phyloP scores from a whole-genome alignment of 2,113 vertebrate species.

The Barnardius zonarius region DNA sequence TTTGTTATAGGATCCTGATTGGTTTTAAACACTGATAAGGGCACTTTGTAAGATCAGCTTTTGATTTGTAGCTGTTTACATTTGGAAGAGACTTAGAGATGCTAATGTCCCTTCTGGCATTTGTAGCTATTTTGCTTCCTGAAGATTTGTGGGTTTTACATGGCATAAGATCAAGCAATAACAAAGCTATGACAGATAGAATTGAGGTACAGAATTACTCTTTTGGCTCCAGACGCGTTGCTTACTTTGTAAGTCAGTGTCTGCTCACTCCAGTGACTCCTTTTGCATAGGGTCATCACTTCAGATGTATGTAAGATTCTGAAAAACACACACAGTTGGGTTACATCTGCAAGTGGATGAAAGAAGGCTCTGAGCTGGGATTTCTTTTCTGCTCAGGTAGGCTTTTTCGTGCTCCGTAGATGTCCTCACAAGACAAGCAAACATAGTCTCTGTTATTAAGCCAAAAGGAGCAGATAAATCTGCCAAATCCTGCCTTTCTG shows the following conservation, averaged over 20 bases:
- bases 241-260: not conserved
- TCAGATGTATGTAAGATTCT: not conserved
- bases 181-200: not conserved
- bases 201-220: not conserved
- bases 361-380: not conserved
- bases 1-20: not conserved
- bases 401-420: not conserved
- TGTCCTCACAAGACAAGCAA: slow-evolving; percentile 9
- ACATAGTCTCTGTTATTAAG: not conserved
- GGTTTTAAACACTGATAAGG: slow-evolving; percentile 17
- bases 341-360: not conserved
- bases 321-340: not conserved
- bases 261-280: not conserved
- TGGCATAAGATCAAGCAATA: not conserved
- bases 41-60: not conserved
- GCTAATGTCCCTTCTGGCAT: slow-evolving; percentile 14
- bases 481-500: slow-evolving; percentile 1
- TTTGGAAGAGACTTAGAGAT: slow-evolving; percentile 7
- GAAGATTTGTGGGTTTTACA: slow-evolving; percentile 30
- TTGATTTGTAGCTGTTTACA: slow-evolving; percentile 32
- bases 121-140: slow-evolving; percentile 20
- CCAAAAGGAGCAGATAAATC: slow-evolving; percentile 41
- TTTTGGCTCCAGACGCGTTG: not conserved
- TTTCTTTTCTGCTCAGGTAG: slow-evolving; percentile 42
- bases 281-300: not conserved